Percentiles rank a stretch among this genome's conserved stretches.
Evolutionary conservation across 1,140 invertebrate species (phyloP).

Genomic region (Cardiocondyla obscurior): DNA sequence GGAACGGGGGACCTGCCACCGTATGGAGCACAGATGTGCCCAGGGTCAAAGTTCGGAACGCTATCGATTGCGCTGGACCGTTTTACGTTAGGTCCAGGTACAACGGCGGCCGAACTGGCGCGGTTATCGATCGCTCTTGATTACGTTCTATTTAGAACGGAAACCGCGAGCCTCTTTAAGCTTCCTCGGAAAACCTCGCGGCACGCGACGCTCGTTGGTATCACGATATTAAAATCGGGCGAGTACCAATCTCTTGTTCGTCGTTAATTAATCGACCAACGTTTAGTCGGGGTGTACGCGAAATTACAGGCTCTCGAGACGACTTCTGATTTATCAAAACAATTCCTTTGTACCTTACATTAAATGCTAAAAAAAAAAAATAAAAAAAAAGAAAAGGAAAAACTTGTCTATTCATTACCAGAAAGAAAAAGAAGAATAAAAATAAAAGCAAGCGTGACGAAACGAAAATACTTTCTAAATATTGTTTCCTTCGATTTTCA

Average conservation of each 20-base stretch:
- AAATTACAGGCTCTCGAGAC: not conserved
- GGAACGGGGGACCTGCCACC: no score
- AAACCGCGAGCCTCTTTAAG: not conserved
- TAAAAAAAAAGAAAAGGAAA: no score
- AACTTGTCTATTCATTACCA: no score
- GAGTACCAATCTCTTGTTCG: not conserved
- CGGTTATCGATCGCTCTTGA: not conserved
- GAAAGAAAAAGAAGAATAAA: no score
- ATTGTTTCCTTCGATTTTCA: no score
- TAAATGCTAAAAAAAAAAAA: no score
- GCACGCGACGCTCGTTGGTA: not conserved
- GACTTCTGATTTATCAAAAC: not conserved
- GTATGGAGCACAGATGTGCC: not conserved
- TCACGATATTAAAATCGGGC: not conserved
- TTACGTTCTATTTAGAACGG: constrained; percentile 6
- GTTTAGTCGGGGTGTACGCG: no score
- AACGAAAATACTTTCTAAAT: no score
- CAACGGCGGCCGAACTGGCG: not conserved
- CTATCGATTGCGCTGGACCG: constrained; percentile 25
- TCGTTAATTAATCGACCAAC: not conserved
- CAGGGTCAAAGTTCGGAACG: constrained; percentile 12
- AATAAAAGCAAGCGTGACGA: no score
- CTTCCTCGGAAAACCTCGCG: not conserved
- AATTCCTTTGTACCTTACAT: no score
- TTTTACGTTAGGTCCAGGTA: constrained; percentile 41